Evolutionary conservation across 2,113 vertebrate genomes (phyloP).

Genomic region (Taxidea taxus): DNA sequence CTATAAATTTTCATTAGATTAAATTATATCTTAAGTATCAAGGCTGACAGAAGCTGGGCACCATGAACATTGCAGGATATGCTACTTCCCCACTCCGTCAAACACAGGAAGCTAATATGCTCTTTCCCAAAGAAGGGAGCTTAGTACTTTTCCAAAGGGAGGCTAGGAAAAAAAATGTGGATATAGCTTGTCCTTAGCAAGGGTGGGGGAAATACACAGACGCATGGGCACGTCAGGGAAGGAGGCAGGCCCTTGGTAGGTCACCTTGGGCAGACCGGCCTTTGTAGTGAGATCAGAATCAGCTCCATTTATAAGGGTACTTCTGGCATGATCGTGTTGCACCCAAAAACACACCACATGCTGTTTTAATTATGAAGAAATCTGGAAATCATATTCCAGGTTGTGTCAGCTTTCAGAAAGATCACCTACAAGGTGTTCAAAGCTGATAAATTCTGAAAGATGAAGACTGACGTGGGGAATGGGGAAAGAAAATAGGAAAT

Average conservation of each 20-base stretch:
- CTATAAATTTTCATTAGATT: slow-evolving; percentile 24
- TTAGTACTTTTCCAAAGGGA: neutral
- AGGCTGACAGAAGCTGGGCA: neutral
- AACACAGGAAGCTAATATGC: neutral
- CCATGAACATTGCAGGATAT: neutral
- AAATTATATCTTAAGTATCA: neutral
- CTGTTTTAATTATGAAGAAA: slow-evolving; percentile 48
- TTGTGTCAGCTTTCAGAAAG: slow-evolving; percentile 35
- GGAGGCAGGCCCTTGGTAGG: neutral
- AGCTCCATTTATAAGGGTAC: neutral
- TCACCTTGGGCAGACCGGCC: neutral
- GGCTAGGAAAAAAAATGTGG: neutral
- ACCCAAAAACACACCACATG: neutral
- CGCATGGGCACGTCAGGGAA: neutral
- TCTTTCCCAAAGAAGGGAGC: neutral
- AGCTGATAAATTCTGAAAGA: neutral
- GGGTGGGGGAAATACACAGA: neutral
- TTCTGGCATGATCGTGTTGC: neutral
- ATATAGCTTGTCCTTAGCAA: neutral
- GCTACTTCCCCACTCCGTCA: neutral
- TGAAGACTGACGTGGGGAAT: neutral
- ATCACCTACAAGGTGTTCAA: slow-evolving; percentile 13
- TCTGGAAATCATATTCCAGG: slow-evolving; percentile 57
- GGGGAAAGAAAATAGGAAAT: neutral
- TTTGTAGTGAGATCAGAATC: neutral